These are phyloP conservation scores for Tetheella fluctuosa DNA, from an alignment of 2,888 invertebrate genomes.

Conservation along the genomic window DNA sequence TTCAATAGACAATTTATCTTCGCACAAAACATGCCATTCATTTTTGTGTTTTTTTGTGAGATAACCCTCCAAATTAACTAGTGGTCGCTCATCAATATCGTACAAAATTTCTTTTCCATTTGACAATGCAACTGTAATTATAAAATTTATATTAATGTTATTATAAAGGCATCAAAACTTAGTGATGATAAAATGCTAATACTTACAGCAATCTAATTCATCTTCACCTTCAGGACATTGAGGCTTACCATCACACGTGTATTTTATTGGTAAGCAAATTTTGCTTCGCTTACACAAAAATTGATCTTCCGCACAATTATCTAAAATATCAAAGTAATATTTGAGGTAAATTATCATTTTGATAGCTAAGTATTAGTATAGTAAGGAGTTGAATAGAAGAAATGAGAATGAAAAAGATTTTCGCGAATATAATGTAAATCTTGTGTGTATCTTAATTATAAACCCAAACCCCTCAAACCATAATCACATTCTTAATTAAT, in stretches of 20 bases:
- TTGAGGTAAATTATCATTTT: conserved; percentile 10
- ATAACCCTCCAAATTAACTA: conserved; percentile 84
- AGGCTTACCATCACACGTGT: conserved; percentile 86
- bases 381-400: not conserved
- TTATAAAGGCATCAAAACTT: not conserved
- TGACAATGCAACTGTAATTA: conserved; percentile 86
- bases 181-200: conserved; percentile 1
- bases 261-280: conserved; percentile 84
- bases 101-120: conserved; percentile 85
- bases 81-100: conserved; percentile 86
- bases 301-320: conserved; percentile 81
- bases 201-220: conserved; percentile 91
- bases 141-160: not conserved
- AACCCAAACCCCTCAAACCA: no score
- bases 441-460: no score
- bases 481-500: no score
- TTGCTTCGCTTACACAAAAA: conserved; percentile 87
- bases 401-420: not conserved
- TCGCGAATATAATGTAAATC: not conserved
- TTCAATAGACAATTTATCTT: conserved; percentile 68
- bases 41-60: conserved; percentile 85
- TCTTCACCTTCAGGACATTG: conserved; percentile 90
- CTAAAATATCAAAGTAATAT: conserved; percentile 61
- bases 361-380: not conserved
- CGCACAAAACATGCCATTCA: conserved; percentile 87